phyloP scores from a whole-genome alignment of 1,140 invertebrate genomes.

The Mactra quadrangularis region DNA sequence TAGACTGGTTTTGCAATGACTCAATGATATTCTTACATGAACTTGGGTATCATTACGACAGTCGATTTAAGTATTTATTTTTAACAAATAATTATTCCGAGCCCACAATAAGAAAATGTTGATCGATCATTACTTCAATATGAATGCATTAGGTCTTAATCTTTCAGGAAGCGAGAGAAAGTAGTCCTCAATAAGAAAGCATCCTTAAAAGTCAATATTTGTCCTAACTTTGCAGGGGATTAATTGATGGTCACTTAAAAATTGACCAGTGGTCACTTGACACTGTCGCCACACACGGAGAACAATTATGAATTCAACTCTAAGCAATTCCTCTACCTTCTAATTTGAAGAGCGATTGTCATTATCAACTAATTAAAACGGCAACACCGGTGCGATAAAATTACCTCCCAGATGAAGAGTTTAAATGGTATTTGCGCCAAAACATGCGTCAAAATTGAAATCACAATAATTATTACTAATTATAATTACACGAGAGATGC shows the following conservation, averaged over 20 bases:
- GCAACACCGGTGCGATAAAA: conserved; percentile 3
- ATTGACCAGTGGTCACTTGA: conserved; percentile 15
- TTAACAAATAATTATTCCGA: too few relatives aligned
- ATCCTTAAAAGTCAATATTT: not conserved
- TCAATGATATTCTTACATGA: too few relatives aligned
- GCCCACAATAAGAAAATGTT: too few relatives aligned
- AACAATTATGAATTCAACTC: conserved; percentile 9
- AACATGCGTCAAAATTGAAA: conserved; percentile 10
- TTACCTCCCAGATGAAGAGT: conserved; percentile 6
- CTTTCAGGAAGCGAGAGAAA: too few relatives aligned
- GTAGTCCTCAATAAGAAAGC: not conserved
- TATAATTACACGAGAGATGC: not conserved
- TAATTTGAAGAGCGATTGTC: conserved; percentile 34
- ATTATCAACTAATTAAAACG: conserved; percentile 33
- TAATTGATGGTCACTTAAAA: conserved; percentile 19
- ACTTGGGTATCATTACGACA: too few relatives aligned
- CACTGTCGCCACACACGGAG: conserved; percentile 15
- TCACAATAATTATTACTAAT: conserved; percentile 15
- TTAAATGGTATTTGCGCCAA: conserved; percentile 11
- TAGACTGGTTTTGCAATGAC: too few relatives aligned
- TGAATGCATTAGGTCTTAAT: too few relatives aligned
- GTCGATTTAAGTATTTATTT: too few relatives aligned
- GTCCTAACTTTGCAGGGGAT: not conserved
- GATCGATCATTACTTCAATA: too few relatives aligned
- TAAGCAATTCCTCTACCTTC: conserved; percentile 31